Base-by-base conservation (phyloP, 2,113 vertebrate species). In the Dicaeum eximium region DNA sequence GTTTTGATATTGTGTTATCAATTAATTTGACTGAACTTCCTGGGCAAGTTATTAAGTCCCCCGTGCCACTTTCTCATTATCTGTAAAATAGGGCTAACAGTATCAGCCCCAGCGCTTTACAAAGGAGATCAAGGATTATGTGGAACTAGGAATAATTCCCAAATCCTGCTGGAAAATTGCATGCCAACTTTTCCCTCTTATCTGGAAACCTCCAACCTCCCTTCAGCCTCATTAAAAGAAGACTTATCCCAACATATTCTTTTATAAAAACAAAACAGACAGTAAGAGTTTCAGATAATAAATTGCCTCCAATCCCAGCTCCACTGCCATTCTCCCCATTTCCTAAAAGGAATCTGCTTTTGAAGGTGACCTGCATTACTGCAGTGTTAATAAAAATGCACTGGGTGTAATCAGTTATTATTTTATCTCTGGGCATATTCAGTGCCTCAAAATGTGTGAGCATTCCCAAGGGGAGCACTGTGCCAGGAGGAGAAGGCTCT, bases 341-440 rank as follows among this genome's bases (percentile, higher is more conserved):
- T 92, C 93, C 69, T 90, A 18, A 87, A 88, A 89, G n/a, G 72
- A 72, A 83, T 51, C 64, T 87, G 22, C 6, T 89, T 95, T 80
- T 96, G 91, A 97, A 97, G 96, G 95, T 97, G 96, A 97, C 95
- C 96, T 64, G 88, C 78, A 81, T 93, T 95, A 87, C 71, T 1
- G 27, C 90, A 89, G 90, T 83, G 88, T 96, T 97, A 96, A 97
- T 97, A 95, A 97, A 97, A 96, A 96, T 95, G 95, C 90, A 90
- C 69, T 51, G 30, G 40, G 71, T 93, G 92, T 94, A 91, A 95
- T 87, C 28, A 27, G 86, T 93, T 95, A 97, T 94, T 97, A 91
- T 95, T 96, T 97, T 96, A 97, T 96, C 95, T 96, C 93, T 81
- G 88, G 85, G 90, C 88, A 78, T 78, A 93, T 77, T 86, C 90